phyloP scores from a whole-genome alignment of 1,140 invertebrate species.

The Hylyphantes graminicola region DNA sequence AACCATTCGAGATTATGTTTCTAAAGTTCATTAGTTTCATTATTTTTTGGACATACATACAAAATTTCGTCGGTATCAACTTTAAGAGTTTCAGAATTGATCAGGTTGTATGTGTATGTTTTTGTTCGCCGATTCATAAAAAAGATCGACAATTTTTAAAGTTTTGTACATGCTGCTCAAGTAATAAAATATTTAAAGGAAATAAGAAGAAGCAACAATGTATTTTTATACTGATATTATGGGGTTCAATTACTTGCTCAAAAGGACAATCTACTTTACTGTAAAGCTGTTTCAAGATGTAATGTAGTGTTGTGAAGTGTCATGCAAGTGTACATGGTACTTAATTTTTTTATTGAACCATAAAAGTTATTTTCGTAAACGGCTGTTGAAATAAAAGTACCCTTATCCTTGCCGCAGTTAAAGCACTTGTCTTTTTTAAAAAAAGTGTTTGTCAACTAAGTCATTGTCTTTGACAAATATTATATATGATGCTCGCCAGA shows the following conservation, averaged over 20 bases:
- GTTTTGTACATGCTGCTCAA: conserved; percentile 9
- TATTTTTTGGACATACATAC: no score
- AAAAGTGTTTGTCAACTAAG: conserved; percentile 54
- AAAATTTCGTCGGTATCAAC: no score
- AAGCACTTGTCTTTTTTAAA: conserved; percentile 17
- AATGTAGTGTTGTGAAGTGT: conserved; percentile 22
- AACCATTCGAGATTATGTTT: no score
- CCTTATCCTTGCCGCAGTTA: conserved; percentile 24
- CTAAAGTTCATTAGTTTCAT: no score
- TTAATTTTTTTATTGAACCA: conserved; percentile 39
- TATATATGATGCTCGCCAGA: conserved; percentile 48
- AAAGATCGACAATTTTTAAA: no score
- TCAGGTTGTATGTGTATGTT: no score
- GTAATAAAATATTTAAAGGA: conserved; percentile 2
- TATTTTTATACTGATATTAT: conserved; percentile 41
- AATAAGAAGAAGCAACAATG: not conserved
- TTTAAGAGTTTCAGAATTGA: no score
- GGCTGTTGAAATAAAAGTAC: conserved; percentile 11
- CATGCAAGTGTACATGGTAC: conserved; percentile 35
- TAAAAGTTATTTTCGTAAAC: conserved; percentile 41
- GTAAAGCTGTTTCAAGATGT: conserved; percentile 15
- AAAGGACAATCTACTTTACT: conserved; percentile 22
- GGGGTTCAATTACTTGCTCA: not conserved
- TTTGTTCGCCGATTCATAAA: no score
- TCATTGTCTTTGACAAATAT: conserved; percentile 37